A percentile compares a stretch with the other conserved stretches of the same genome.
Evolutionary conservation across 2,797 vertebrate species (phyloP).

Genomic region (Salmo trutta): DNA sequence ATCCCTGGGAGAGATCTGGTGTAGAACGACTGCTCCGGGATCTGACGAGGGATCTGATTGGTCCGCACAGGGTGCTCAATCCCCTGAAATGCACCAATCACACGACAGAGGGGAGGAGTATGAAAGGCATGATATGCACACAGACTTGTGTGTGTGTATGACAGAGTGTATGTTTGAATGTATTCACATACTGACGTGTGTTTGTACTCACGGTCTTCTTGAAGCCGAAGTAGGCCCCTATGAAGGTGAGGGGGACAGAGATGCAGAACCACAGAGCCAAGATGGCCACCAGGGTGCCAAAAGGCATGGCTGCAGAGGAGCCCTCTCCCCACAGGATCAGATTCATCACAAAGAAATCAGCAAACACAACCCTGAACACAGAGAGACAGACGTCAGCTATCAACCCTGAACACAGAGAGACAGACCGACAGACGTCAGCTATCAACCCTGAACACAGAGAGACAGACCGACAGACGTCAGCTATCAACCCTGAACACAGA

Average conservation of each 20-base stretch:
- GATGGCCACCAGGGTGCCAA: slow-evolving; percentile 91
- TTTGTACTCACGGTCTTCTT: slow-evolving; percentile 88
- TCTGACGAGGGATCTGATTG: slow-evolving; percentile 95
- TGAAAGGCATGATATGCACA: background rate
- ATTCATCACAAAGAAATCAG: slow-evolving; percentile 95
- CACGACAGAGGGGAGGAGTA: background rate
- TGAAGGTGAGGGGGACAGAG: slow-evolving; percentile 89
- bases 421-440: too few species aligned
- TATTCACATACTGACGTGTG: background rate
- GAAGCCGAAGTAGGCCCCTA: slow-evolving; percentile 93
- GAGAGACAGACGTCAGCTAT: too few species aligned
- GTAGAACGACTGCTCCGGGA: slow-evolving; percentile 93
- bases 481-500: background rate
- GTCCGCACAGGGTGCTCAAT: slow-evolving; percentile 93
- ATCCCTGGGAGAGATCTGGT: slow-evolving; percentile 91
- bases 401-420: background rate
- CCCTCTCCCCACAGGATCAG: slow-evolving; percentile 94
- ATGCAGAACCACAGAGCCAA: slow-evolving; percentile 95
- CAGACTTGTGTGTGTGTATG: background rate
- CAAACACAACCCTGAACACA: slow-evolving; percentile 85
- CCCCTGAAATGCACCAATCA: slow-evolving; percentile 68
- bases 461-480: background rate
- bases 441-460: background rate
- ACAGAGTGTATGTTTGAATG: background rate
- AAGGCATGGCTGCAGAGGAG: slow-evolving; percentile 91